A percentile compares a stretch with the other conserved stretches of the same genome.
Evolutionary conservation across 2,888 invertebrate genomes (phyloP).

Genomic region (Brachyopa scutellaris): DNA sequence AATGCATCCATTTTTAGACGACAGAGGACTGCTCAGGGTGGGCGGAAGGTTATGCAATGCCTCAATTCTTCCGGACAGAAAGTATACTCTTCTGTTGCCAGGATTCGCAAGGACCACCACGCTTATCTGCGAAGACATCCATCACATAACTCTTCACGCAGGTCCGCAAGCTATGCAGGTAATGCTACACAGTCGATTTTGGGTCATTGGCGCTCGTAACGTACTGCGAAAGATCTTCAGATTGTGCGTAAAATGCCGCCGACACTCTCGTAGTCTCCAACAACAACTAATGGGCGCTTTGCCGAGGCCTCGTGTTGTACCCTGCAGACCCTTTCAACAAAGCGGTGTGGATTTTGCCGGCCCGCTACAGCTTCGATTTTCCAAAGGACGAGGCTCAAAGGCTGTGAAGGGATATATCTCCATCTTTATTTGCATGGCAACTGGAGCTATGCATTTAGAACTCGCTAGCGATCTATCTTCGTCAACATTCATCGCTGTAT

Average conservation of each 20-base stretch:
- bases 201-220: too few species aligned
- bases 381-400: conserved; percentile 38
- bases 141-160: conserved; percentile 5
- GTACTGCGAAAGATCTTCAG: conserved; percentile 14
- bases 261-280: not conserved
- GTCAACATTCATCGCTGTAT: conserved; percentile 8
- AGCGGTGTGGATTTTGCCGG: conserved; percentile 32
- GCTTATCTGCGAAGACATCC: not conserved
- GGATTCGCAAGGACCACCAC: too few species aligned
- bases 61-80: too few species aligned
- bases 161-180: conserved; percentile 57
- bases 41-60: too few species aligned
- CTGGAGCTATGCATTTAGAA: conserved; percentile 46
- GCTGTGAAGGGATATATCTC: conserved; percentile 30
- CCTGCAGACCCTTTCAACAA: conserved; percentile 9
- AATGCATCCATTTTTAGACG: too few species aligned
- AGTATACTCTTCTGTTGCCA: too few species aligned
- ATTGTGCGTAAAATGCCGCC: conserved; percentile 18
- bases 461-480: conserved; percentile 26
- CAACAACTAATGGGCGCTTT: conserved; percentile 18
- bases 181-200: conserved; percentile 22
- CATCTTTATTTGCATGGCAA: conserved; percentile 36
- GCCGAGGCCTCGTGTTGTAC: conserved; percentile 8
- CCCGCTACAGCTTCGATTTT: conserved; percentile 16
- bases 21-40: too few species aligned